Evolutionary conservation across 2,888 invertebrate genomes (phyloP), one percentile per base, ranked within the genome.

Genomic region (Geotrupes spiniger): DNA sequence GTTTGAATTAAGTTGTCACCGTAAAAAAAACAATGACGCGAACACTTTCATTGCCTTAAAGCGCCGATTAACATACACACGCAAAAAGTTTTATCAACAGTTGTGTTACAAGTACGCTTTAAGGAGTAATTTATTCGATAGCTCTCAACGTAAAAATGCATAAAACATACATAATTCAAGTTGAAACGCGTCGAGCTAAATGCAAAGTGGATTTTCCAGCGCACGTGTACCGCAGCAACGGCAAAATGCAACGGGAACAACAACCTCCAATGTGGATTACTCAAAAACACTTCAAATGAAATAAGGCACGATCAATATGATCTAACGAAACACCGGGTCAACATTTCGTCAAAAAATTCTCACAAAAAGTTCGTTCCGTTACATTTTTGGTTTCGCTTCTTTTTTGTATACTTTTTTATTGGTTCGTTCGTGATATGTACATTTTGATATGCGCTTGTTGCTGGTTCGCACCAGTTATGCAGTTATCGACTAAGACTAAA

Each of bases 181-280:
- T 21, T 6, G 21, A 4, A 21, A 21, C 21, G 21, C 6, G 21
- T 21, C 21, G 21, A n/a, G n/a, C n/a, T n/a, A n/a, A n/a, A n/a
- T n/a, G n/a, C n/a, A n/a, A n/a, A n/a, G n/a, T n/a, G n/a, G 21
- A 21, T 21, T 21, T 21, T 21, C 21, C 3, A 21, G 21, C 21
- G 6, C 3, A 6, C 6, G 21, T 21, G 21, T 21, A 21, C 6
- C 21, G 21, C 21, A 21, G n/a, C n/a, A 21, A 21, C 3, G 21
- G 6, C 21, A 21, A 21, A 21, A 21, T 21, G 21, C 21, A 21
- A 21, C 21, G 21, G 21, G 3, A 21, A 21, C 42, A 74, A 75
- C 74, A 74, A 74, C 72, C 73, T 78, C 77, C 78, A 78, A 77
- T 77, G 73, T 78, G 78, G 78, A 78, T 74, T 77, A 77, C 74